These are phyloP conservation scores for Drosophila mettleri DNA, from an alignment of 2,888 invertebrate genomes.

Conservation along the genomic window DNA sequence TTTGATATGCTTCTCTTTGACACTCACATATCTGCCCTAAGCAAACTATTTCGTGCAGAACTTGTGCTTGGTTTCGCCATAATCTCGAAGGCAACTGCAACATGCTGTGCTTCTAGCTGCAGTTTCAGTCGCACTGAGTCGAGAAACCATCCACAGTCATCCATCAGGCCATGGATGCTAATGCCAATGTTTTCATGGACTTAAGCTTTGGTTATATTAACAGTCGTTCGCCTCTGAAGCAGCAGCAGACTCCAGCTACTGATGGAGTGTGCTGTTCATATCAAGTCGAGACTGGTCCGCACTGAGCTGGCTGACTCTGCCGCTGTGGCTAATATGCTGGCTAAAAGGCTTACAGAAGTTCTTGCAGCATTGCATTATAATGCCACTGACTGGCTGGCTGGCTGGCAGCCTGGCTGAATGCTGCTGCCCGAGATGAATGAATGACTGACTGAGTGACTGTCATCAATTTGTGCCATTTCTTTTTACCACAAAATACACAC, in stretches of 20 bases:
- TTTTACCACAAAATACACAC: slow-evolving; percentile 27
- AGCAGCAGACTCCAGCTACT: slow-evolving; percentile 3
- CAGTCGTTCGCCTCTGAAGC: slow-evolving; percentile 18
- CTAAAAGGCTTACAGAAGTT: slow-evolving; percentile 46
- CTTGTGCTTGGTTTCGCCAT: background rate
- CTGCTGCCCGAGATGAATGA: slow-evolving; percentile 10
- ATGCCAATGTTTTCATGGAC: slow-evolving; percentile 16
- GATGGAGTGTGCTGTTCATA: slow-evolving; percentile 10
- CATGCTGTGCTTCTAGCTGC: background rate
- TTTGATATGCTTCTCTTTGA: background rate
- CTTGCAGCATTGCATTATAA: slow-evolving; percentile 37
- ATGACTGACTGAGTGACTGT: slow-evolving; percentile 51
- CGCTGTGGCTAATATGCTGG: slow-evolving; percentile 36
- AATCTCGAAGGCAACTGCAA: slow-evolving; percentile 3
- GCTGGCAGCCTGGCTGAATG: background rate
- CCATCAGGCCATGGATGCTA: slow-evolving; percentile 32
- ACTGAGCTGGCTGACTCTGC: background rate
- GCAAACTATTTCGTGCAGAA: background rate
- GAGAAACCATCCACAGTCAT: slow-evolving; percentile 16
- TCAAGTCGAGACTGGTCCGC: background rate
- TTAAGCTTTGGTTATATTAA: slow-evolving; percentile 12
- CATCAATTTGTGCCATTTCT: slow-evolving; percentile 74
- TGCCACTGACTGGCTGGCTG: slow-evolving; percentile 7
- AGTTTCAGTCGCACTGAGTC: background rate
- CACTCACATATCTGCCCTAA: background rate